A percentile compares a stretch with the other conserved stretches of the same genome.
phyloP scores from a whole-genome alignment of 1,140 invertebrate species.

The Schlechtendalia chinensis region DNA sequence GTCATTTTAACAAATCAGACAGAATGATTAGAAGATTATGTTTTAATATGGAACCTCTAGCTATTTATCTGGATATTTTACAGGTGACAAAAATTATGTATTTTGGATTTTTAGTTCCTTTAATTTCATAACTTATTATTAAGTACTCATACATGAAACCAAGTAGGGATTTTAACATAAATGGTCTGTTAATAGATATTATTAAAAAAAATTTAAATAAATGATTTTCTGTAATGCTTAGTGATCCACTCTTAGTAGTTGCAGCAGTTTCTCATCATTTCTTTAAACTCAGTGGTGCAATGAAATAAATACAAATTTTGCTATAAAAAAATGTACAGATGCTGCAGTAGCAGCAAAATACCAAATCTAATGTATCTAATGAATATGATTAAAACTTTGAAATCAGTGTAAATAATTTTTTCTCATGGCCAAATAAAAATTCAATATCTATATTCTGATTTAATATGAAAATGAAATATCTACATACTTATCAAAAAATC shows the following conservation, averaged over 20 bases:
- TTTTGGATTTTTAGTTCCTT: too few species aligned
- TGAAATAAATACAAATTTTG: background rate
- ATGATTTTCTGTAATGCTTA: slow-evolving; percentile 11
- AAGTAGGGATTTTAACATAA: background rate
- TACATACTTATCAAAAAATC: background rate
- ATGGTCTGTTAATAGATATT: slow-evolving; percentile 14
- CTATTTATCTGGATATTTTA: slow-evolving; percentile 5
- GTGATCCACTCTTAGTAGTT: slow-evolving; percentile 3
- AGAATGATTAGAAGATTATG: slow-evolving; percentile 20
- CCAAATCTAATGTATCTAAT: background rate
- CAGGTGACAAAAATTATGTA: slow-evolving; percentile 28
- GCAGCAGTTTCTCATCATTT: slow-evolving; percentile 22
- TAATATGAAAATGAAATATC: slow-evolving; percentile 23
- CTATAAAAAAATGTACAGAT: background rate
- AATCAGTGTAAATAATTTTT: background rate
- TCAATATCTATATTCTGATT: background rate
- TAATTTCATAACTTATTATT: slow-evolving; percentile 4
- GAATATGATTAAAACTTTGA: background rate
- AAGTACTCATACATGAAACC: slow-evolving; percentile 9
- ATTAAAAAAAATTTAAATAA: background rate
- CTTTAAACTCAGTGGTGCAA: slow-evolving; percentile 12
- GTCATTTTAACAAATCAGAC: background rate
- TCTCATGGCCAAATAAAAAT: slow-evolving; percentile 6
- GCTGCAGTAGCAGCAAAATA: background rate
- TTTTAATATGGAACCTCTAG: slow-evolving; percentile 1